Evolutionary conservation across 2,888 invertebrate species (phyloP).

Genomic region (Drosophila hamatofila): DNA sequence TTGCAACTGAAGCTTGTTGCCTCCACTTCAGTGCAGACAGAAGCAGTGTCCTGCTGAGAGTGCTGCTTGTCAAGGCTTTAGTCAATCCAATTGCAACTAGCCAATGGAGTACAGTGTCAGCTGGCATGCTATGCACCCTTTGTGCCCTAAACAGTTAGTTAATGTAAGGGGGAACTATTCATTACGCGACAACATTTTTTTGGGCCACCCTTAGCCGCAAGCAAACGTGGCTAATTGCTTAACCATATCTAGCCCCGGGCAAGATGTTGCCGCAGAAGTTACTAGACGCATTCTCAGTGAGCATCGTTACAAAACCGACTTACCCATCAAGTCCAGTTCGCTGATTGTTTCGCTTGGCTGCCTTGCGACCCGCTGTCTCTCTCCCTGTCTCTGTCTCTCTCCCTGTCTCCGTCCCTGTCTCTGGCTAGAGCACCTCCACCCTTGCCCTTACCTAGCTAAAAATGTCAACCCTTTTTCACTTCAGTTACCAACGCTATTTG

Average conservation of each 20-base stretch:
- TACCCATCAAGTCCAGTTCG: conserved; percentile 75
- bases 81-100: conserved; percentile 34
- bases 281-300: conserved; percentile 35
- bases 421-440: conserved; percentile 2
- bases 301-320: conserved; percentile 47
- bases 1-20: conserved; percentile 7
- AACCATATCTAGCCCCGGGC: conserved; percentile 35
- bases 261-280: conserved; percentile 43
- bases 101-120: conserved; percentile 44
- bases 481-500: conserved; percentile 58
- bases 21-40: conserved; percentile 1
- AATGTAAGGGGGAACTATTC: conserved; percentile 31
- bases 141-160: conserved; percentile 35
- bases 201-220: conserved; percentile 22
- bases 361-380: conserved; percentile 7
- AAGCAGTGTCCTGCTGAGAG: conserved; percentile 53
- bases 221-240: conserved; percentile 56
- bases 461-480: conserved; percentile 65
- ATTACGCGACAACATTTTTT: conserved; percentile 34
- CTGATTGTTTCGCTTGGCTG: conserved; percentile 75
- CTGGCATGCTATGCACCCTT: conserved; percentile 38
- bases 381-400: not conserved
- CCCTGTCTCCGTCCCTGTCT: not conserved
- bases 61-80: conserved; percentile 48
- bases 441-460: conserved; percentile 3